Evolutionary conservation across 2,113 vertebrate genomes (phyloP).

Genomic region (Amazona guildingii): DNA sequence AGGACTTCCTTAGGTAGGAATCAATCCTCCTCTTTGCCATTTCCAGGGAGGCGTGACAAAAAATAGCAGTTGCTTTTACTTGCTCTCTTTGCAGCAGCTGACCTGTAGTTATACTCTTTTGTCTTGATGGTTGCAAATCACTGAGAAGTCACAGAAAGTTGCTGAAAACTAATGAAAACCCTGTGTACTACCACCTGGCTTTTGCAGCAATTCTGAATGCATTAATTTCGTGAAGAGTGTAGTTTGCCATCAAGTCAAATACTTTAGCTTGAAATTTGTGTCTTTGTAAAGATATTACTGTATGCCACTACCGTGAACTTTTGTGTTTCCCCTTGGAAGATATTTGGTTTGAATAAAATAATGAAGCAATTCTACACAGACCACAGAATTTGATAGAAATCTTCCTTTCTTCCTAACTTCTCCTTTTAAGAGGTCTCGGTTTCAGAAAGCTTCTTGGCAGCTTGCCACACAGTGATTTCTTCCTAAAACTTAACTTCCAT

Average conservation of each 20-base stretch:
- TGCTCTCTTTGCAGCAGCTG: neutral
- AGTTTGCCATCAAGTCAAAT: neutral
- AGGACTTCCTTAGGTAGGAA: neutral
- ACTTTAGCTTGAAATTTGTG: neutral
- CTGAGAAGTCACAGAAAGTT: neutral
- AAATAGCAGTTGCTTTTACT: neutral
- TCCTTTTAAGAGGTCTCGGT: neutral
- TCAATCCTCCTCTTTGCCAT: neutral
- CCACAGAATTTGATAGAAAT: neutral
- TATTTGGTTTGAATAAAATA: neutral
- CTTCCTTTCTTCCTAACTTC: neutral
- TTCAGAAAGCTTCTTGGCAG: neutral
- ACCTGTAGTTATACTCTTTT: neutral
- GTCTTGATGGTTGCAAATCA: neutral
- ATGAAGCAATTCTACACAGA: neutral
- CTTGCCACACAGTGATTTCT: neutral
- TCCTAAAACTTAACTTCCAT: neutral
- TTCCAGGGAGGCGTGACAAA: neutral
- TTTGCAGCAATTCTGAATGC: neutral
- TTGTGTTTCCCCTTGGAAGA: neutral
- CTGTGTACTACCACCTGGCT: neutral
- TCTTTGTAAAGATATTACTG: neutral
- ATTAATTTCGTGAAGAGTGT: neutral
- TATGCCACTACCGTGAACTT: neutral
- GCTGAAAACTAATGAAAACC: neutral